Evolutionary conservation across 2,113 vertebrate species (phyloP), one percentile per base, ranked within the genome.

Genomic region (Brienomyrus brachyistius): DNA sequence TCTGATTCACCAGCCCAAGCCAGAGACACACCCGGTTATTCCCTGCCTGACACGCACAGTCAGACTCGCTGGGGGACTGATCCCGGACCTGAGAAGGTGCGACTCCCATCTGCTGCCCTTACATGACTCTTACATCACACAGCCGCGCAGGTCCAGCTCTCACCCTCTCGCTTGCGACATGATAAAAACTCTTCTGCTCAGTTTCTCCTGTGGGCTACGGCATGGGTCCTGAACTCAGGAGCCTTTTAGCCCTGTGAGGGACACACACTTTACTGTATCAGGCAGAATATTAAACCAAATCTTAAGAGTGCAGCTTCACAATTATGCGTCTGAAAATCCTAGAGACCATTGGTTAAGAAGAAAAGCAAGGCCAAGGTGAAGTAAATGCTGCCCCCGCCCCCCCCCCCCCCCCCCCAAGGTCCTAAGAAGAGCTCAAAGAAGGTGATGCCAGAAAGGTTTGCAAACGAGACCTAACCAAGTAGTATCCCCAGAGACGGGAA

Each of bases 91-190:
- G 47, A n/a, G 70, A 56, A 27, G n/a, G 17, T 48, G 45, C 17
- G 52, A 70, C 31, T 86, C 35, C 31, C 77, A 70, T 90, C n/a
- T 17, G n/a, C 54, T 31, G 86, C 84, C 59, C 87, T 86, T 43
- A 90, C 74, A 89, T 90, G 89, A 92, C 89, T 87, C 88, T 87
- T 89, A 91, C 89, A 52, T 91, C 91, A 88, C 59, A 83, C 91
- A 91, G 91, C 86, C 13, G n/a, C 5, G 43, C 88, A 91, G 90
- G 91, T 90, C 88, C 89, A 74, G 19, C 86, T 77, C 43, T 86
- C 51, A 35, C 17, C 19, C 54, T 83, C 89, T 70, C 45, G 27
- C 70, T 50, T 50, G 27, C 88, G 27, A 47, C 82, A 50, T 51
- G 47, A 85, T 10, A 31, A 31, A 86, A 86, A 50, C 4, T n/a